These are phyloP conservation scores for Unio pictorum DNA, from an alignment of 2,888 invertebrate genomes.

Conservation along the genomic window DNA sequence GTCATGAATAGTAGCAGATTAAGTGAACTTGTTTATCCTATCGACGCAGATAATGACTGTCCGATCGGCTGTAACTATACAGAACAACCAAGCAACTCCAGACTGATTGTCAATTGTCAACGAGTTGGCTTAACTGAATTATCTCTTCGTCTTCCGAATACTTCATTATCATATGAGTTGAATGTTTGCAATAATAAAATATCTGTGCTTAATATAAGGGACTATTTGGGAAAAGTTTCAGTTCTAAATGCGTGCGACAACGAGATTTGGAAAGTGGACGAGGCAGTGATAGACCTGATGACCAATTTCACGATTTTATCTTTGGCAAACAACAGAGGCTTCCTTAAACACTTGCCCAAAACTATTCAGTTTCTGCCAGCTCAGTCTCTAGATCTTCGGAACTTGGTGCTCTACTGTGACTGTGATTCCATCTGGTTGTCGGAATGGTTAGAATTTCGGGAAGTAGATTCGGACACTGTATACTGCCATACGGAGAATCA, in stretches of 20 bases:
- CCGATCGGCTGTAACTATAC: slow-evolving; percentile 8
- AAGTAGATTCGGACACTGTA: background rate
- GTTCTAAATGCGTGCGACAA: slow-evolving; percentile 5
- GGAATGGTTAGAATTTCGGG: background rate
- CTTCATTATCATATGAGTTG: background rate
- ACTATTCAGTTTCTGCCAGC: slow-evolving; percentile 6
- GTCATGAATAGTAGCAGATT: slow-evolving; percentile 1
- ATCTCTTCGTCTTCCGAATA: background rate
- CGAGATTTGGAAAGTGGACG: background rate
- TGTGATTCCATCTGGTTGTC: slow-evolving; percentile 3
- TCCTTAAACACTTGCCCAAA: slow-evolving; percentile 2
- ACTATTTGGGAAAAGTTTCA: slow-evolving; percentile 1
- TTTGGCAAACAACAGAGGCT: background rate
- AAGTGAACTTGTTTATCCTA: slow-evolving; percentile 9
- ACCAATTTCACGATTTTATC: too few species aligned
- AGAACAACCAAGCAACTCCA: slow-evolving; percentile 9
- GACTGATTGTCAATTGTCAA: slow-evolving; percentile 10
- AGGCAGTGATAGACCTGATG: too few species aligned
- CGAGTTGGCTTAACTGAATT: background rate
- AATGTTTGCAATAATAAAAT: slow-evolving; percentile 6
- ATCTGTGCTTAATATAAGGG: slow-evolving; percentile 1
- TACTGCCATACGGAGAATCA: too few species aligned
- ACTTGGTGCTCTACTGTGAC: slow-evolving; percentile 5
- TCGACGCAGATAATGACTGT: slow-evolving; percentile 3
- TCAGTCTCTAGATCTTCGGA: slow-evolving; percentile 1